Conservation (phyloP, 2,797 vertebrate genomes). For the Myotis daubentonii region DNA sequence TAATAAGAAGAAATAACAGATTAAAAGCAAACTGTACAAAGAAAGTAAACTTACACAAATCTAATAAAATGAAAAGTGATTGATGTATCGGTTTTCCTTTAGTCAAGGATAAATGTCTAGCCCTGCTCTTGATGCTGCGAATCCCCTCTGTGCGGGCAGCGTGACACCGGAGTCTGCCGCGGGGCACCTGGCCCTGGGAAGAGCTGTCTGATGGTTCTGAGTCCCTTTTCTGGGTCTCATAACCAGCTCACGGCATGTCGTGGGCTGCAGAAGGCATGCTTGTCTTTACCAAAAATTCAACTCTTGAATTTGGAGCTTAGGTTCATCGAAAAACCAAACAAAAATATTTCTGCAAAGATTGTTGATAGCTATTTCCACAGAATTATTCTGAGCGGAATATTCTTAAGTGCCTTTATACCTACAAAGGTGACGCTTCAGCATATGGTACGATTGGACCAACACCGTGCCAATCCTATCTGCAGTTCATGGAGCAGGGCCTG, state of each 20-base stretch:
- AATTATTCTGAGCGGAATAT: constrained; percentile 14
- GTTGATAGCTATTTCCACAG: background rate
- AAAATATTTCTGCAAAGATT: background rate
- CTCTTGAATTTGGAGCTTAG: constrained; percentile 1
- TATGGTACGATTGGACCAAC: background rate
- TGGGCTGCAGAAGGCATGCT: background rate
- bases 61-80: background rate
- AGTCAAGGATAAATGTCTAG: background rate
- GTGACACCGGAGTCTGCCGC: background rate
- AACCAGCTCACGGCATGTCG: background rate
- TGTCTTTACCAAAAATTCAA: constrained; percentile 2
- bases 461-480: background rate
- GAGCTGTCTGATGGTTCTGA: background rate
- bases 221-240: background rate
- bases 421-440: background rate
- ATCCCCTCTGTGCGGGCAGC: background rate
- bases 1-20: background rate
- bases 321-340: constrained; percentile 32
- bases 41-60: background rate
- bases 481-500: background rate
- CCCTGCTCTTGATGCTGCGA: background rate
- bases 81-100: background rate
- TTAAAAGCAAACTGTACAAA: background rate
- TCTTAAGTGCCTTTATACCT: background rate
- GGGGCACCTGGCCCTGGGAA: background rate